Percentiles rank a stretch among this genome's conserved stretches.
phyloP scores from a whole-genome alignment of 2,888 invertebrate species.

The Norana najaformis region DNA sequence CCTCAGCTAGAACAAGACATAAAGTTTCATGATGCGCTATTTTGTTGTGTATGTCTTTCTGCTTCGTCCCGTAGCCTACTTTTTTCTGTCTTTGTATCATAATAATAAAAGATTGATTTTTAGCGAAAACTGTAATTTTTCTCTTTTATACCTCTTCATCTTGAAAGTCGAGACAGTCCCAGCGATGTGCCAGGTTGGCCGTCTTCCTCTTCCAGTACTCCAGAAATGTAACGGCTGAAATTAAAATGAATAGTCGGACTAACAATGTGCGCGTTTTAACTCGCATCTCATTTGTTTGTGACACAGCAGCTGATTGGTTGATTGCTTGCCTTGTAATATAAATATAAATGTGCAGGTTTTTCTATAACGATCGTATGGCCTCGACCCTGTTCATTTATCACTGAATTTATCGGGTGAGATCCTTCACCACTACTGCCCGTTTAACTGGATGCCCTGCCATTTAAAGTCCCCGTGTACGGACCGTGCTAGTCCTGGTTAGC shows the following conservation, averaged over 20 bases:
- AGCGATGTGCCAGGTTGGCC: constrained; percentile 67
- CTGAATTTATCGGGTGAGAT: too few relatives aligned
- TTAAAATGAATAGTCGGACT: not conserved
- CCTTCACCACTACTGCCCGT: too few relatives aligned
- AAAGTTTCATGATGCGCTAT: too few relatives aligned
- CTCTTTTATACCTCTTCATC: constrained; percentile 64
- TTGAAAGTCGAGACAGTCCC: constrained; percentile 68
- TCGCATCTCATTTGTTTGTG: not conserved
- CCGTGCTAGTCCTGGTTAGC: too few relatives aligned
- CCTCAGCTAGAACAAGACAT: too few relatives aligned
- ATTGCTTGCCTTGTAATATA: not conserved
- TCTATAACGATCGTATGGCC: too few relatives aligned
- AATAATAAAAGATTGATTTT: not conserved
- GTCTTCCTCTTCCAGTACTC: constrained; percentile 69
- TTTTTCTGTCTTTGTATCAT: not conserved
- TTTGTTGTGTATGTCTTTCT: too few relatives aligned
- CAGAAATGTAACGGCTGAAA: constrained; percentile 67
- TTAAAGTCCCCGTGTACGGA: too few relatives aligned
- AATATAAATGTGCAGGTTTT: not conserved
- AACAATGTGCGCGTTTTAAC: not conserved
- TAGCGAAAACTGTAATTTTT: not conserved
- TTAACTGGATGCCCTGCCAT: too few relatives aligned
- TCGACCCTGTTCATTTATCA: too few relatives aligned
- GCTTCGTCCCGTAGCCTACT: too few relatives aligned
- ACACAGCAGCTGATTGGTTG: not conserved